Evolutionary conservation across 2,113 vertebrate species (phyloP).

Genomic region (Atractosteus spatula): DNA sequence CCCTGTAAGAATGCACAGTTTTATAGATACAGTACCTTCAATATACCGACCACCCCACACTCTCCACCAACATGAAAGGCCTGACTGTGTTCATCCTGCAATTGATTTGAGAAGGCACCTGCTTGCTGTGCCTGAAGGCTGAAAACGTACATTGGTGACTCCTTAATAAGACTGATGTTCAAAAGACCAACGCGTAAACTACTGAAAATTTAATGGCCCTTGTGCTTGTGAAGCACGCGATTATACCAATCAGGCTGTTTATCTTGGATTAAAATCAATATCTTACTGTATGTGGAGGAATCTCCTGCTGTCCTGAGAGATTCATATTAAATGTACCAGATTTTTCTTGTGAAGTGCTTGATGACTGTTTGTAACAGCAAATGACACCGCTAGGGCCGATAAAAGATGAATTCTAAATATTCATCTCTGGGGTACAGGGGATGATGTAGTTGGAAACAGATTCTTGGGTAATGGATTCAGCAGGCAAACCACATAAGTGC

Average conservation of each 20-base stretch:
- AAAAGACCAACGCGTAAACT: constrained; percentile 2
- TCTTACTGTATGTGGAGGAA: too few relatives aligned
- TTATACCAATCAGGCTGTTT: background rate
- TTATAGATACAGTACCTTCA: background rate
- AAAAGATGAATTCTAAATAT: constrained; percentile 2
- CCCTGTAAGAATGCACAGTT: too few relatives aligned
- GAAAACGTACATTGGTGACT: background rate
- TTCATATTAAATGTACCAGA: constrained; percentile 35
- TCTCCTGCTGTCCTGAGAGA: constrained; percentile 13
- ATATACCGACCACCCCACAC: background rate
- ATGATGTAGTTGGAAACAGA: background rate
- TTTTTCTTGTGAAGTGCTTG: constrained; percentile 36
- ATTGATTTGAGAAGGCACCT: background rate
- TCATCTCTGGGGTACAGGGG: background rate
- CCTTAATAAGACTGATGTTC: background rate
- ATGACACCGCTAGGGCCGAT: constrained; percentile 25
- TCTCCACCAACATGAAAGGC: background rate
- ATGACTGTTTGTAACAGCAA: constrained; percentile 43
- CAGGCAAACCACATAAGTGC: background rate
- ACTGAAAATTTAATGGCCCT: constrained; percentile 38
- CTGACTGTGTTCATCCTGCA: background rate
- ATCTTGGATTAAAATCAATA: too few relatives aligned
- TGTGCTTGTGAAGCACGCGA: constrained; percentile 33
- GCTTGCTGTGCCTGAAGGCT: background rate
- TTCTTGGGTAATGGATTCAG: background rate